Evolutionary conservation across 2,113 vertebrate genomes (phyloP).

Genomic region (Bubo blakistoni): DNA sequence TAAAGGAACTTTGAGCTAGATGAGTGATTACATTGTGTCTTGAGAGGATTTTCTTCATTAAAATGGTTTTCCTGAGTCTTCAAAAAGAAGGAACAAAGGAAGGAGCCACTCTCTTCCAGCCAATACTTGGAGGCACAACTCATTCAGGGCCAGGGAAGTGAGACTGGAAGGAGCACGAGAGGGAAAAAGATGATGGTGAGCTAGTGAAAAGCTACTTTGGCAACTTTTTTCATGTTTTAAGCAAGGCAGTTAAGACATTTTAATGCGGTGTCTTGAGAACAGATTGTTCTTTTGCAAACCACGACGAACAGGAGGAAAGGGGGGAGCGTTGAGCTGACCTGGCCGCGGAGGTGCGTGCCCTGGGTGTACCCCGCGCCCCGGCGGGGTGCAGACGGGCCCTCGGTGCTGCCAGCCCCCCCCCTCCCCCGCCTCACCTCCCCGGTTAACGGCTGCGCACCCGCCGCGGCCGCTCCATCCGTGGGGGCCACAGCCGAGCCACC

Average conservation of each 20-base stretch:
- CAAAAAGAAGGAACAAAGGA: not conserved
- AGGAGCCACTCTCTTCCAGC: fast-evolving
- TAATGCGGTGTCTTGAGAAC: not conserved
- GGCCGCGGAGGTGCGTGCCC: too few species aligned
- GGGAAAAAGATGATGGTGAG: not conserved
- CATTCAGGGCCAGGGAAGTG: too few species aligned
- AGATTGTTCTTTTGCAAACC: fast-evolving
- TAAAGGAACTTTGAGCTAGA: not conserved
- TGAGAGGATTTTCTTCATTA: not conserved
- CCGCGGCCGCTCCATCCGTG: not conserved
- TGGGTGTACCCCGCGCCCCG: fast-evolving
- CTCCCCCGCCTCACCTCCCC: not conserved
- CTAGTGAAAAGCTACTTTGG: not conserved
- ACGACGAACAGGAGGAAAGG: fast-evolving
- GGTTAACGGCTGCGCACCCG: not conserved
- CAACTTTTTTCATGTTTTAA: fast-evolving
- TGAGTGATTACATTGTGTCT: not conserved
- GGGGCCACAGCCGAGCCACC: not conserved
- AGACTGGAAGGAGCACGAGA: not conserved
- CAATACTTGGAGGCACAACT: not conserved
- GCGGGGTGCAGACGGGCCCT: too few species aligned
- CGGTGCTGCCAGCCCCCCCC: too few species aligned
- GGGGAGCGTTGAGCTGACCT: not conserved
- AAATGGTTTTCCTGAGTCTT: not conserved
- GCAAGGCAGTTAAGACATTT: not conserved